These are phyloP conservation scores for Stichopus chloronotus DNA, from an alignment of 35 echinoderm and acorn worm species.

Conservation along the genomic window DNA sequence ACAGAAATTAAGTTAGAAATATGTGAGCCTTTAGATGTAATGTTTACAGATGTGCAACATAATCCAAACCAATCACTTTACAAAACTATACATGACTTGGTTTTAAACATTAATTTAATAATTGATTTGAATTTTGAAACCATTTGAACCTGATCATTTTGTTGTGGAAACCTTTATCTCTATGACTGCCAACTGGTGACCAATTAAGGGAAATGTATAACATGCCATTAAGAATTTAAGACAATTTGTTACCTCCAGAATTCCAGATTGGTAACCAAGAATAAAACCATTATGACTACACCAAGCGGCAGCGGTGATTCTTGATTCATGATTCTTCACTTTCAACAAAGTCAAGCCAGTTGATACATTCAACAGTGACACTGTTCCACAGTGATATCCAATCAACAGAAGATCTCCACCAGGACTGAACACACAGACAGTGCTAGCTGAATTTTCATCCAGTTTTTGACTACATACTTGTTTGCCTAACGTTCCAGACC, in stretches of 20 bases:
- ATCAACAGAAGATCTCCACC: conserved; percentile 61
- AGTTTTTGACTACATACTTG: conserved; percentile 52
- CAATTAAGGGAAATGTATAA: too few species aligned
- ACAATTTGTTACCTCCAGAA: conserved; percentile 59
- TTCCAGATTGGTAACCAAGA: conserved; percentile 69
- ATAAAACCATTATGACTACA: conserved; percentile 42
- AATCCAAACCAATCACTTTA: too few species aligned
- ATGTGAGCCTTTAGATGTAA: too few species aligned
- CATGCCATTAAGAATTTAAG: too few species aligned
- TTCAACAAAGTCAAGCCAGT: conserved; percentile 45
- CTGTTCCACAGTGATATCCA: conserved; percentile 81
- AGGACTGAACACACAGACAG: conserved; percentile 64
- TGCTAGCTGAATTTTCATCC: conserved; percentile 44
- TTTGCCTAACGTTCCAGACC: conserved; percentile 92
- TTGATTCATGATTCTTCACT: conserved; percentile 54
- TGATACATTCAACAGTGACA: conserved; percentile 61
- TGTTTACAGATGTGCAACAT: too few species aligned
- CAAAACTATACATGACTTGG: too few species aligned
- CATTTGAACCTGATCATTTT: too few species aligned
- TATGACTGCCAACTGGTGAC: too few species aligned
- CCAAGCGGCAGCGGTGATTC: conserved; percentile 73
- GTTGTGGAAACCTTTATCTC: too few species aligned
- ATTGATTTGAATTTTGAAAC: too few species aligned
- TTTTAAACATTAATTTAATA: too few species aligned
- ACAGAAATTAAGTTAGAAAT: too few species aligned